Base-by-base conservation (phyloP, 2,797 vertebrate genomes). In the Enteromius unitaeniatus region DNA sequence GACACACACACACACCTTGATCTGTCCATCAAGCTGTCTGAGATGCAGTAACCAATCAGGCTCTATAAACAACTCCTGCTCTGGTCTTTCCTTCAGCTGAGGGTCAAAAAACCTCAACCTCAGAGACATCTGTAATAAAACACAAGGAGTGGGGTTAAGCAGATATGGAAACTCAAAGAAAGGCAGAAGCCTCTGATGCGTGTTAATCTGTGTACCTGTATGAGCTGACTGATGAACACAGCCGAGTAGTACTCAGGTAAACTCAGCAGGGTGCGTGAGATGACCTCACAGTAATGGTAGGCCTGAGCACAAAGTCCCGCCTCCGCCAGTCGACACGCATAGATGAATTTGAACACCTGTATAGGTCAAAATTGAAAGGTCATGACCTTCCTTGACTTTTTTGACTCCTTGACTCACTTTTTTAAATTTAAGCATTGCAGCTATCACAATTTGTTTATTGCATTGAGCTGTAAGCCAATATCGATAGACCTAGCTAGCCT, bases 341-440 rank as follows among this genome's bases (percentile, higher is more conserved):
- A 99, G 91, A 99, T 96, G 91, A 99, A 97, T 85, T 98, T 99
- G 87, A 97, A 99, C 85, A 99, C 97, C 98, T 99, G 88, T 0
- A 15, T 28, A 65, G 11, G 13, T 23, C 15, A 70, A 87, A 65
- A 8, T 10, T 0, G 6, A 28, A 73, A 82, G 19, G 51, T 49
- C 31, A 23, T 14, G 31, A 74, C n/a, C 45, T 74, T 4, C 28
- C 26, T 62, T 3, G 10, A 53, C 28, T 64, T 68, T 34, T 26
- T 3, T 10, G 7, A 37, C 37, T 37, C 37, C 37, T 37, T 37
- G 21, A 55, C 9, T 55, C 21, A n/a, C 53, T 40, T 8, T 40
- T 40, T 40, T 9, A 8, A 34, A 55, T 4, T 58, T 10, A 55
- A n/a, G n/a, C 23, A 58, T 58, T 9, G 9, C 53, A 23, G 53